Evolutionary conservation across 2,797 vertebrate species (phyloP).

Genomic region (Sebastes oblongus): DNA sequence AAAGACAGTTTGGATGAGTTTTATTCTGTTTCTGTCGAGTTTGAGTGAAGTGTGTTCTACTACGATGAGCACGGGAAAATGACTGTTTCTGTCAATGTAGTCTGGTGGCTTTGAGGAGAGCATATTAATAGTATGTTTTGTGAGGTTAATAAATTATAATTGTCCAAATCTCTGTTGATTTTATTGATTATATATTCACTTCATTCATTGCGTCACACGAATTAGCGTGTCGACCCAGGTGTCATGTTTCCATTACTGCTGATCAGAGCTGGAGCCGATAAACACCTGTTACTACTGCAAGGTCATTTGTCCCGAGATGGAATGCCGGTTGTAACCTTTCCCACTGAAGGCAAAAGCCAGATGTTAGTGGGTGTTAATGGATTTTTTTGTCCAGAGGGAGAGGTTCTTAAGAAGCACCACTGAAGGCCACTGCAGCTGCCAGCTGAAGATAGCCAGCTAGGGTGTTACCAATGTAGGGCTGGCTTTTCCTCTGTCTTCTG

Average conservation of each 20-base stretch:
- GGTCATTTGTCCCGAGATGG: no score
- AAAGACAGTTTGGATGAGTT: not conserved
- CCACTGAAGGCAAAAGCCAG: no score
- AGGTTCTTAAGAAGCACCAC: no score
- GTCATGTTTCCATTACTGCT: not conserved
- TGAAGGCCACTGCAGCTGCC: no score
- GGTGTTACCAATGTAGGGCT: not conserved
- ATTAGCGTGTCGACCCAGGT: not conserved
- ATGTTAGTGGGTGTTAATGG: no score
- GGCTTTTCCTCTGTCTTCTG: not conserved
- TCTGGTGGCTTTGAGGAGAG: not conserved
- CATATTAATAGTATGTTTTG: not conserved
- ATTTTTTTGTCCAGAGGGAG: no score
- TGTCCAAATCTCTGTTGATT: not conserved
- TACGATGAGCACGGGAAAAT: not conserved
- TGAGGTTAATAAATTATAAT: not conserved
- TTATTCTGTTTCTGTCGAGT: not conserved
- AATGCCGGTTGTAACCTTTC: no score
- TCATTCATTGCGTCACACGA: not conserved
- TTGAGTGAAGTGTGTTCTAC: not conserved
- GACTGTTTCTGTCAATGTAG: not conserved
- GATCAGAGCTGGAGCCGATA: no score
- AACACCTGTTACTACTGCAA: no score
- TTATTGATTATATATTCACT: not conserved
- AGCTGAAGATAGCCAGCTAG: not conserved